phyloP scores from a whole-genome alignment of 1,140 invertebrate species.

The Danaus melanippus region DNA sequence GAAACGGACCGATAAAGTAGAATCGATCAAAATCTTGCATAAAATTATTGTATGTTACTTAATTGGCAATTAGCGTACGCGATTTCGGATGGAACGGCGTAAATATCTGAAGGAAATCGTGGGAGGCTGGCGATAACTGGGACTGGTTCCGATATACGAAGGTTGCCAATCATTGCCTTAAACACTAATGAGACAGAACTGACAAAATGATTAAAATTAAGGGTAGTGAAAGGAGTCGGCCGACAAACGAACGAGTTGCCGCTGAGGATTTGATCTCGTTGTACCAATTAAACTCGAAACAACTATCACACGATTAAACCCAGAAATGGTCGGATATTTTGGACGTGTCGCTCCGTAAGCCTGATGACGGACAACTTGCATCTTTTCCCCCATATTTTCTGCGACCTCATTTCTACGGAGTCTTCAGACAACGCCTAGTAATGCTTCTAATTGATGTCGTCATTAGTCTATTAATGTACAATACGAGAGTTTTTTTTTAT shows the following conservation, averaged over 20 bases:
- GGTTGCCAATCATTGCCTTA: conserved; percentile 17
- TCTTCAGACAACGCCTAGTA: conserved; percentile 3
- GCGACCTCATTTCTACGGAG: conserved; percentile 7
- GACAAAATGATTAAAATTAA: conserved; percentile 19
- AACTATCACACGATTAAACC: background rate
- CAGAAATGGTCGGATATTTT: too few relatives aligned
- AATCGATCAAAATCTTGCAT: too few relatives aligned
- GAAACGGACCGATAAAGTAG: too few relatives aligned
- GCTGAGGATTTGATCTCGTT: conserved; percentile 12
- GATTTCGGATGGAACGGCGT: too few relatives aligned
- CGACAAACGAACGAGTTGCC: conserved; percentile 11
- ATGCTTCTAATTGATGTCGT: conserved; percentile 14
- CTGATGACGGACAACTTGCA: too few relatives aligned
- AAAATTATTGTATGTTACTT: too few relatives aligned
- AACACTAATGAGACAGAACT: conserved; percentile 15
- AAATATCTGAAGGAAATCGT: conserved; percentile 15
- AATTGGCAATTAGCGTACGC: too few relatives aligned
- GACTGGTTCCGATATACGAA: conserved; percentile 14
- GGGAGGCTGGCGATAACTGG: conserved; percentile 15
- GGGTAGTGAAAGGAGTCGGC: conserved; percentile 25
- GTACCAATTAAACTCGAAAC: conserved; percentile 7
- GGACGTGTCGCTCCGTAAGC: too few relatives aligned
- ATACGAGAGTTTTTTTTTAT: conserved; percentile 5
- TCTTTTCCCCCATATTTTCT: background rate
- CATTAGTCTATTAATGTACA: conserved; percentile 14